Percentiles rank a stretch among this genome's conserved stretches.
phyloP scores from a whole-genome alignment of 2,113 vertebrate genomes.

The Excalfactoria chinensis region DNA sequence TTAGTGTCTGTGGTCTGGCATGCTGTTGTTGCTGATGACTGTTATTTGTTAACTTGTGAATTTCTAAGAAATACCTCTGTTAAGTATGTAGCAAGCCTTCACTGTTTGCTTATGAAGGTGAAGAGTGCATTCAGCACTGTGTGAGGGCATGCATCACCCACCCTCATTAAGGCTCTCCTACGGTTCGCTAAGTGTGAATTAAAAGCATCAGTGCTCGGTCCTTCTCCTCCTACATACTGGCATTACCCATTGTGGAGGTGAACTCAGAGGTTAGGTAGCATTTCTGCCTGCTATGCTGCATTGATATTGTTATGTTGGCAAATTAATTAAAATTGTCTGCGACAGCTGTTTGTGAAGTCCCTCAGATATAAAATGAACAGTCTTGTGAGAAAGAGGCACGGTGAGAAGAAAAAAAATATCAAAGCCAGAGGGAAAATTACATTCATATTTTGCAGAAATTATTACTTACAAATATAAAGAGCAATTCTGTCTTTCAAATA shows the following conservation, averaged over 20 bases:
- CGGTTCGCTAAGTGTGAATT: not conserved
- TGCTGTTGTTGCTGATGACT: not conserved
- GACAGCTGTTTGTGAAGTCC: not conserved
- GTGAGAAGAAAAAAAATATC: not conserved
- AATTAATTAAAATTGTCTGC: constrained; percentile 44
- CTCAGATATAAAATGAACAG: constrained; percentile 4
- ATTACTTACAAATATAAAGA: not conserved
- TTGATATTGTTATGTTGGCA: constrained; percentile 32
- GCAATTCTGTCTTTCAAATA: not conserved
- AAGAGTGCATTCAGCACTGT: not conserved
- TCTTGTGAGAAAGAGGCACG: not conserved
- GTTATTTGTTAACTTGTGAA: not conserved
- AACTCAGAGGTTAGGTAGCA: constrained; percentile 21
- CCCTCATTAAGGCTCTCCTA: not conserved
- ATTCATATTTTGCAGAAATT: not conserved
- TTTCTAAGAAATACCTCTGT: not conserved
- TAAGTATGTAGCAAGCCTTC: fast-evolving
- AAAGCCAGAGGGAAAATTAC: not conserved
- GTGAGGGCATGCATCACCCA: not conserved
- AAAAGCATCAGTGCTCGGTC: not conserved
- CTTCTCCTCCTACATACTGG: not conserved
- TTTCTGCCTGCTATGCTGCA: constrained; percentile 31
- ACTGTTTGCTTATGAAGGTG: not conserved
- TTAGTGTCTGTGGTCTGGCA: not conserved
- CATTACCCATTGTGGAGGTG: not conserved